Conservation (phyloP, 2,113 vertebrate species). For the Redunca redunca region DNA sequence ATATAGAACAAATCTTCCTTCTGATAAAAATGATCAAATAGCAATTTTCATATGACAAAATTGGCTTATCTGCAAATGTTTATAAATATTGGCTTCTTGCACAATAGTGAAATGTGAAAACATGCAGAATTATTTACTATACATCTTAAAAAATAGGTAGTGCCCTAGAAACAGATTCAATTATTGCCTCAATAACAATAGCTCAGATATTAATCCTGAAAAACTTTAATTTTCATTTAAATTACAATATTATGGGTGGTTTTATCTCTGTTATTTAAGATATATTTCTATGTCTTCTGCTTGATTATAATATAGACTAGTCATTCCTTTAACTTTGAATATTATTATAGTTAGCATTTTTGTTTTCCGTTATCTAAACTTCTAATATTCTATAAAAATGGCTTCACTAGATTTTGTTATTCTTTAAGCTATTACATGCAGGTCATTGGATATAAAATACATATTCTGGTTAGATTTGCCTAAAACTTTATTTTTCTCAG, state of each 20-base stretch:
- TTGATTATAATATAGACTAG: neutral
- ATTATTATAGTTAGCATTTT: neutral
- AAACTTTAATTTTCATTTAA: slow-evolving; percentile 8
- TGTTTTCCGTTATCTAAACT: neutral
- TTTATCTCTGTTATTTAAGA: slow-evolving; percentile 5
- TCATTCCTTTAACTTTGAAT: neutral
- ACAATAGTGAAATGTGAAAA: neutral
- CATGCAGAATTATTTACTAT: neutral
- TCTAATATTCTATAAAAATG: neutral
- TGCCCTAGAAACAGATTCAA: neutral
- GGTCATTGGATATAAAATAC: neutral
- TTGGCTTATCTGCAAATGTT: neutral
- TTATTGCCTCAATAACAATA: neutral
- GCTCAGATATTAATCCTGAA: neutral
- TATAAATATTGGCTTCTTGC: neutral
- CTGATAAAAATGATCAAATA: neutral
- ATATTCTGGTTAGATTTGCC: neutral
- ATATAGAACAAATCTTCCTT: neutral
- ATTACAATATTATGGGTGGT: neutral
- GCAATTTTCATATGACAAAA: neutral
- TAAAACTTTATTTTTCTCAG: neutral
- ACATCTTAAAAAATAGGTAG: neutral
- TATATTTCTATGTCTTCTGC: neutral
- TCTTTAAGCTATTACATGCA: neutral
- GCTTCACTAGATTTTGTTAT: neutral